These are phyloP conservation scores for Zosterops borbonicus DNA, from an alignment of 2,113 vertebrate genomes.

Conservation along the genomic window DNA sequence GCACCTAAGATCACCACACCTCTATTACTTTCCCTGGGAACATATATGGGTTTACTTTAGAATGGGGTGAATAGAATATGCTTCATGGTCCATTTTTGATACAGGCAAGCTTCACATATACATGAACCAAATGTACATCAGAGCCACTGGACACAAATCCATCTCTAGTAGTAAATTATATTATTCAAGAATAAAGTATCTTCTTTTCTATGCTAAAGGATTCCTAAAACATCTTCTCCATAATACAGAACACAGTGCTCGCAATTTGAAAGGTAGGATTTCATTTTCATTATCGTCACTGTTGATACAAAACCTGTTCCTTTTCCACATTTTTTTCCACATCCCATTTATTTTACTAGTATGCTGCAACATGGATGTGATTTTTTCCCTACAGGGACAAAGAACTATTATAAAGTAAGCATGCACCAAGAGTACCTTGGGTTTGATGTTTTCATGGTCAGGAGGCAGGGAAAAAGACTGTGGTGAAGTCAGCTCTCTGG, in stretches of 20 bases:
- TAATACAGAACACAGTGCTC: neutral
- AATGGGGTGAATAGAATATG: neutral
- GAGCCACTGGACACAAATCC: neutral
- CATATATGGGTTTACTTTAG: neutral
- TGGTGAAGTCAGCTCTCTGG: constrained; percentile 66
- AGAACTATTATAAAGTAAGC: constrained; percentile 36
- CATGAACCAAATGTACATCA: neutral
- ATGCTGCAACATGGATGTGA: neutral
- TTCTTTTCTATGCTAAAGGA: neutral
- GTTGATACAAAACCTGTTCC: neutral
- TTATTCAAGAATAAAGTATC: neutral
- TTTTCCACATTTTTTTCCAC: neutral
- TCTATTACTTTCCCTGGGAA: neutral
- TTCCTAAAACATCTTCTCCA: neutral
- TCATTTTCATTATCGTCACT: neutral
- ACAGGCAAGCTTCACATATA: neutral
- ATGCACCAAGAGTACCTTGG: constrained; percentile 79
- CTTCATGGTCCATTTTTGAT: neutral
- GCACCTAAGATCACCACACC: neutral
- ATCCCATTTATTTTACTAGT: neutral
- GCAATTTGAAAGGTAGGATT: neutral
- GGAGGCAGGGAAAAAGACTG: constrained; percentile 52
- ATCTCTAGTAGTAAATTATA: neutral
- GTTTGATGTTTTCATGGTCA: constrained; percentile 70
- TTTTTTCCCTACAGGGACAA: neutral